Percentiles rank a stretch among this genome's conserved stretches.
These are phyloP conservation scores for Gorsachius goisagi DNA, from an alignment of 2,113 vertebrate genomes.

Conservation along the genomic window DNA sequence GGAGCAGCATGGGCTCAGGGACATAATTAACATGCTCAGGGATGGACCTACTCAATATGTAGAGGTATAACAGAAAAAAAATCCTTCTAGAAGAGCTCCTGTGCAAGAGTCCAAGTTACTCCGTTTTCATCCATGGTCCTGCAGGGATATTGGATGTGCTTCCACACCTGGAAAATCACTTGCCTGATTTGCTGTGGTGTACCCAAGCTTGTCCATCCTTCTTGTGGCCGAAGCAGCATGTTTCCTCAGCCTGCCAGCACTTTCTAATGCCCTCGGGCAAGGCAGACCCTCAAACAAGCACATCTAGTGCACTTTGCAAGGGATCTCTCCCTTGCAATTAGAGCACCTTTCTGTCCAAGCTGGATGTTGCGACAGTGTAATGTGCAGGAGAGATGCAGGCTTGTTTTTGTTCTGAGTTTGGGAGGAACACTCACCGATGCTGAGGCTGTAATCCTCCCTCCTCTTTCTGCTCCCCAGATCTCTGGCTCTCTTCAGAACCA, in stretches of 20 bases:
- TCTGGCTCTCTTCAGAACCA: slow-evolving; percentile 3
- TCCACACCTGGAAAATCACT: not conserved
- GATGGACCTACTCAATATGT: not conserved
- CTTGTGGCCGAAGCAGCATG: not conserved
- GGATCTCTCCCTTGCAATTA: not conserved
- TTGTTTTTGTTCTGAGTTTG: not conserved
- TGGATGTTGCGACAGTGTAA: fast-evolving
- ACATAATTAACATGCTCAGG: fast-evolving
- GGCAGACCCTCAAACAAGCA: not conserved
- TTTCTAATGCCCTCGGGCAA: not conserved
- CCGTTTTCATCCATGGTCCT: not conserved
- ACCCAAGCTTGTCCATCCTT: not conserved
- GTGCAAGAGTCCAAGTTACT: not conserved
- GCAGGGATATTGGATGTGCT: not conserved
- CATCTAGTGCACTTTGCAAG: not conserved
- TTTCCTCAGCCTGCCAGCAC: not conserved
- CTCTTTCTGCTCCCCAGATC: not conserved
- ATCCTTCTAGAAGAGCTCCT: not conserved
- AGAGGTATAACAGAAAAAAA: not conserved
- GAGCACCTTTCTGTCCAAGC: not conserved
- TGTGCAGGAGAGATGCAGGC: not conserved
- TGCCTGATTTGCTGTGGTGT: not conserved
- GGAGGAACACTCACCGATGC: not conserved
- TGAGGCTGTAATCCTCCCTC: not conserved
- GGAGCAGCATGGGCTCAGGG: not conserved